Conservation (phyloP, 2,113 vertebrate species). For the Saguinus imperator region DNA sequence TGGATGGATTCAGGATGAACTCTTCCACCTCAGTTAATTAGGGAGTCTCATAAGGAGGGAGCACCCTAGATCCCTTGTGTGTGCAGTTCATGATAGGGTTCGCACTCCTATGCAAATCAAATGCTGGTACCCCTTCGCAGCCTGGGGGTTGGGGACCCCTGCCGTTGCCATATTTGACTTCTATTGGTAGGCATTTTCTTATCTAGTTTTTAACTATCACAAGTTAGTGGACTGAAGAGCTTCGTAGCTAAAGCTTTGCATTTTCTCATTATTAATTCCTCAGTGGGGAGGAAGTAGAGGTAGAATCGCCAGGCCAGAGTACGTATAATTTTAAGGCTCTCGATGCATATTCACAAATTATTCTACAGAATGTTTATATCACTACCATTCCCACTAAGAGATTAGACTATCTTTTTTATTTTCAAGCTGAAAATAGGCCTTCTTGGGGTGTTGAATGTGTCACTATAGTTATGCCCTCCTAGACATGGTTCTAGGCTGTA, state of each 20-base stretch:
- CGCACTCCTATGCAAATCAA: rapidly evolving
- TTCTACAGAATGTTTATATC: background rate
- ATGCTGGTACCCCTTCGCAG: too few species aligned
- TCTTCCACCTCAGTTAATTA: too few species aligned
- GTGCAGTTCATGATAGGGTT: too few species aligned
- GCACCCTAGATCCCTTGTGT: too few species aligned
- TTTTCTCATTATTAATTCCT: background rate
- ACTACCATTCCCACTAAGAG: background rate
- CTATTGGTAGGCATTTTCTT: background rate
- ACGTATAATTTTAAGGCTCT: background rate
- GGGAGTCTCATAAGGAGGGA: too few species aligned
- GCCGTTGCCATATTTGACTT: background rate
- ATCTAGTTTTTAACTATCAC: background rate
- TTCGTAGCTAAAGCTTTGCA: constrained; percentile 26
- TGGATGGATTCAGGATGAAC: too few species aligned
- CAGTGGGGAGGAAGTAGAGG: background rate
- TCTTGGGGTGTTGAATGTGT: background rate
- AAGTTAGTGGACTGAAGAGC: background rate
- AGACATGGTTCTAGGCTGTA: background rate
- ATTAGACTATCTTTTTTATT: background rate
- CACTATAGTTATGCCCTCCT: background rate
- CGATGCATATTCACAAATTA: background rate
- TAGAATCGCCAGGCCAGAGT: background rate
- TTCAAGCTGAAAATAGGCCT: background rate
- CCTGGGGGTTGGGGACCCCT: too few species aligned